These are phyloP conservation scores for Ceuthmochares aereus DNA, from an alignment of 2,113 vertebrate species.

Conservation along the genomic window DNA sequence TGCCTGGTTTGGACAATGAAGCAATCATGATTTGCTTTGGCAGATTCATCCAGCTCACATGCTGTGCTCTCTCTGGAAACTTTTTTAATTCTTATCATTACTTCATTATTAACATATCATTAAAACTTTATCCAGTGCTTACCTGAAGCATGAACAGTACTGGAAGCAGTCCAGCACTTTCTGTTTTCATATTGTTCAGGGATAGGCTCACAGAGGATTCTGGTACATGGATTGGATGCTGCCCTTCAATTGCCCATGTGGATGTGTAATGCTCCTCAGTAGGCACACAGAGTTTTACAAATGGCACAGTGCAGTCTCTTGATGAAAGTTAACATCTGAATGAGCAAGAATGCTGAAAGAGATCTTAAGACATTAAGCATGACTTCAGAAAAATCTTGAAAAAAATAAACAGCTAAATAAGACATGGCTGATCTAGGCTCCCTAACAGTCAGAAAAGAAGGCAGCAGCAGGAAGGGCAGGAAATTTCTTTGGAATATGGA, in stretches of 20 bases:
- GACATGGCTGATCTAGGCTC: not conserved
- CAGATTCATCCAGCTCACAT: not conserved
- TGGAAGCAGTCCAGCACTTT: not conserved
- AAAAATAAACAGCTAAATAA: not conserved
- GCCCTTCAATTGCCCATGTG: not conserved
- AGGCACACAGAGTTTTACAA: not conserved
- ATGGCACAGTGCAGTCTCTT: not conserved
- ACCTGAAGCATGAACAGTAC: not conserved
- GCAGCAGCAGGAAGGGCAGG: not conserved
- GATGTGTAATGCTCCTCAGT: not conserved
- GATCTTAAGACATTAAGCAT: fast-evolving
- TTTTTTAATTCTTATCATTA: not conserved
- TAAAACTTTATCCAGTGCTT: not conserved
- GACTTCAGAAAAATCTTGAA: not conserved
- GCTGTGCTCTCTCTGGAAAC: not conserved
- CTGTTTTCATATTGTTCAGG: not conserved
- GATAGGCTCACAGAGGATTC: not conserved
- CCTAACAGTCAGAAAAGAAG: not conserved
- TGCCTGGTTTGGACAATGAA: not conserved
- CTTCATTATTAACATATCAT: not conserved
- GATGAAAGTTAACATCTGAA: not conserved
- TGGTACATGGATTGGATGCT: not conserved
- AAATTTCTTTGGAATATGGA: not conserved
- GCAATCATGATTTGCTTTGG: not conserved
- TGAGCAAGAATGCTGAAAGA: not conserved